A percentile compares a stretch with the other conserved stretches of the same genome.
Conservation (phyloP, 2,113 vertebrate species). For the Hyaena hyaena region DNA sequence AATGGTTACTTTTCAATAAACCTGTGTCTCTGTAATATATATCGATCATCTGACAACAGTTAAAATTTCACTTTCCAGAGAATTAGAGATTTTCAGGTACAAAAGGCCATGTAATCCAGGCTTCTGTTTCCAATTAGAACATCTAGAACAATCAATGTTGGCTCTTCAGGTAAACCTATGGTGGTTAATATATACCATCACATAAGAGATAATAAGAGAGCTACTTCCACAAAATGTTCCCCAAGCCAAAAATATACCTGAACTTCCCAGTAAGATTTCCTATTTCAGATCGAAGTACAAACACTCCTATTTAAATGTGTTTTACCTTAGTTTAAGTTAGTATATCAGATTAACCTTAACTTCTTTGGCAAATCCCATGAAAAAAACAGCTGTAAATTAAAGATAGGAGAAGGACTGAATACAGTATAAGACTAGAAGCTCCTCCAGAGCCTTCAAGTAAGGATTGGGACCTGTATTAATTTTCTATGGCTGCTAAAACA, state of each 20-base stretch:
- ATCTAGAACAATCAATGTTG: not conserved
- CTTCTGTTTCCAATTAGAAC: not conserved
- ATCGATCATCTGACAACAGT: not conserved
- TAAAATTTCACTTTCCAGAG: conserved; percentile 16
- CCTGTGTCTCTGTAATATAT: not conserved
- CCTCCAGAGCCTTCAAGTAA: not conserved
- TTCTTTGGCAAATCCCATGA: not conserved
- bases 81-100: not conserved
- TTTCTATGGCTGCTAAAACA: not conserved
- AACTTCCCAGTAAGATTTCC: not conserved
- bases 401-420: not conserved
- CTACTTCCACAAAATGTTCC: not conserved
- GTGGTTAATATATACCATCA: not conserved
- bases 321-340: not conserved
- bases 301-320: not conserved
- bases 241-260: not conserved
- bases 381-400: not conserved
- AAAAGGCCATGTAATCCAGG: not conserved
- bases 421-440: not conserved
- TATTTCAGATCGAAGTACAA: not conserved
- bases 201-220: not conserved
- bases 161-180: not conserved
- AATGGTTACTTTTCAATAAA: not conserved
- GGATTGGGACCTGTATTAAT: not conserved
- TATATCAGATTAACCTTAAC: not conserved